These are phyloP conservation scores for Paramuricea clavata DNA, from an alignment of 92 coral and sea anemone species.

Conservation along the genomic window DNA sequence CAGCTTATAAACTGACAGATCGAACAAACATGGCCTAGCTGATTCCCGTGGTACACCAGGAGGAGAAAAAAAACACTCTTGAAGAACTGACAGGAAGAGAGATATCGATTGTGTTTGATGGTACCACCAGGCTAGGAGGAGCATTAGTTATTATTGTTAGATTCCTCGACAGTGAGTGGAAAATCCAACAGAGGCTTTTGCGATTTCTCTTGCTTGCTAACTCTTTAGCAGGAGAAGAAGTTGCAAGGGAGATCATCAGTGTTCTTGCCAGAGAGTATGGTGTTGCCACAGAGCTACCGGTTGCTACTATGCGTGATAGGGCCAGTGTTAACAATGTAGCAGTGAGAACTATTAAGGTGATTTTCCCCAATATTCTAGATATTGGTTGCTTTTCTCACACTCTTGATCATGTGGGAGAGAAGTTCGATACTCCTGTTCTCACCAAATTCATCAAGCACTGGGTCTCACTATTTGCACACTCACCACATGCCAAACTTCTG, in stretches of 20 bases:
- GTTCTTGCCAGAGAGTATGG: conserved; percentile 41
- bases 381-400: conserved; percentile 67
- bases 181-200: too few species aligned
- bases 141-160: conserved; percentile 17
- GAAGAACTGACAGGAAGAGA: conserved; percentile 1
- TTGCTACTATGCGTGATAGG: conserved; percentile 36
- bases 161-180: too few species aligned
- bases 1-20: too few species aligned
- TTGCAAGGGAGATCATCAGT: conserved; percentile 21
- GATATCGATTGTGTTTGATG: conserved; percentile 20
- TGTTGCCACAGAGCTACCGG: conserved; percentile 32
- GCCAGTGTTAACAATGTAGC: conserved; percentile 40
- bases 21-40: too few species aligned
- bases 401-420: conserved; percentile 59
- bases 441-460: conserved; percentile 32
- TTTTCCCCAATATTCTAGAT: conserved; percentile 38
- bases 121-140: conserved; percentile 28
- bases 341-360: conserved; percentile 31
- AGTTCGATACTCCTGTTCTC: conserved; percentile 33
- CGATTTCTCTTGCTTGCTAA: conserved; percentile 28
- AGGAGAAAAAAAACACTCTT: too few species aligned
- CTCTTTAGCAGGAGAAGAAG: conserved; percentile 31
- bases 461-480: conserved; percentile 34
- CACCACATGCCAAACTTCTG: conserved; percentile 29
- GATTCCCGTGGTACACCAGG: too few species aligned